Evolutionary conservation across 2,797 vertebrate genomes (phyloP).

Genomic region (Oreortyx pictus): DNA sequence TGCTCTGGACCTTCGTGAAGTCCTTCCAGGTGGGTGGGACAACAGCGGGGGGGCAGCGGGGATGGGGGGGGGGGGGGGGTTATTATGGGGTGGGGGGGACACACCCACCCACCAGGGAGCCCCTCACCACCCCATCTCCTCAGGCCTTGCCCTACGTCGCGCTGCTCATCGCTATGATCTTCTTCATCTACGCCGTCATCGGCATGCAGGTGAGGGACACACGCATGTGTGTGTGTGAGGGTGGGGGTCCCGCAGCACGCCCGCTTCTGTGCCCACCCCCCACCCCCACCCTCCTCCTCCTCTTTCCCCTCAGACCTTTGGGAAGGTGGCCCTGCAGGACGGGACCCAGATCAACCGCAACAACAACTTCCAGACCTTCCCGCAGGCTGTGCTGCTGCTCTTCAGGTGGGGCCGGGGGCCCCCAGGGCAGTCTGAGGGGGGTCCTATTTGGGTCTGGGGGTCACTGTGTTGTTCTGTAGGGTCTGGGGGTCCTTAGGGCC

Average conservation of each 20-base stretch:
- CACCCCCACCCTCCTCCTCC: background rate
- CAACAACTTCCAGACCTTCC: constrained; percentile 97
- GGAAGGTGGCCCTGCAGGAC: constrained; percentile 92
- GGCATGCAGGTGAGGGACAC: constrained; percentile 89
- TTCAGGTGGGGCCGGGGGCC: constrained; percentile 82
- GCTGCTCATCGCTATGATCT: constrained; percentile 97
- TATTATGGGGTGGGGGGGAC: background rate
- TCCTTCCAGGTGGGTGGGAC: constrained; percentile 89
- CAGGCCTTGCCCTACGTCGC: constrained; percentile 95
- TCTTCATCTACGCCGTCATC: constrained; percentile 97
- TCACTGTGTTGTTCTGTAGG: too few species aligned
- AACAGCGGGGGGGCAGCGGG: background rate
- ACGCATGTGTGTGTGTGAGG: background rate
- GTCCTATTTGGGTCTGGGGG: too few species aligned
- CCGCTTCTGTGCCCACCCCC: background rate
- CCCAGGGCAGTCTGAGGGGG: too few species aligned
- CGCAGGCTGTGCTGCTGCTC: constrained; percentile 90
- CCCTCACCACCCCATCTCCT: background rate
- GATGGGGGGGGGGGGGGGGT: background rate
- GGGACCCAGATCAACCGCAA: constrained; percentile 92
- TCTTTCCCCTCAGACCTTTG: constrained; percentile 84
- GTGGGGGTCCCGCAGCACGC: background rate
- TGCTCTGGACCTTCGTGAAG: constrained; percentile 97
- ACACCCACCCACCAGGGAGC: too few species aligned
- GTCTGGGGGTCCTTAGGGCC: background rate